Evolutionary conservation across 1,140 invertebrate species (phyloP), one percentile per base, ranked within the genome.

Genomic region (Campoletis sonorensis): DNA sequence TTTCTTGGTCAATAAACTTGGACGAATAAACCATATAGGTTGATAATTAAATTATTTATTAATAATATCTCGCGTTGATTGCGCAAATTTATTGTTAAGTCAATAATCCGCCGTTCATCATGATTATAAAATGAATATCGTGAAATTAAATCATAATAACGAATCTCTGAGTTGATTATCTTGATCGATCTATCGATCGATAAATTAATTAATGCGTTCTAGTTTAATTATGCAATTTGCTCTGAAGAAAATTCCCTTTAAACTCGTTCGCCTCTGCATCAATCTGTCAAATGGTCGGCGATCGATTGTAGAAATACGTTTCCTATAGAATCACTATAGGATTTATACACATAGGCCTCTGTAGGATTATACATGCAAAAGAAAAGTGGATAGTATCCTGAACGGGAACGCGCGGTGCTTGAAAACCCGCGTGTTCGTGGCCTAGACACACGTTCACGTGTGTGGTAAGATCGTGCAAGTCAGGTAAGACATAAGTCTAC

Each of bases 401-500:
- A 71, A 71, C 13, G 30, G 68, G 68, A 71, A 71, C 30, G n/a
- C n/a, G n/a, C n/a, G 68, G 33, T 8, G 27, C 27, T 33, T 33
- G 68, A 71, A 18, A 71, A 71, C 68, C 2, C 54, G 3, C 4
- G 68, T n/a, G 68, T n/a, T 71, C 68, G 68, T 71, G 68, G 68
- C 68, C 68, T 71, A 71, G 68, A 71, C 68, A 71, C 30, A 37
- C 33, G 68, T 71, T 58, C 21, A 13, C 54, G 16, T 58, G 5
- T 58, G 18, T 58, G 18, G 18, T 58, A 21, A 23, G 54, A 58
- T 58, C 27, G 64, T 68, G 68, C 18, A n/a, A 71, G 68, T 16
- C 68, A 71, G 68, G 68, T 71, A 71, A 71, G 16, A 71, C 11
- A 33, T 37, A 30, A 26, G 68, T 37, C 16, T n/a, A n/a, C 68